Base-by-base conservation (phyloP, 92 coral and sea anemone species). In the Scolanthus callimorphus region DNA sequence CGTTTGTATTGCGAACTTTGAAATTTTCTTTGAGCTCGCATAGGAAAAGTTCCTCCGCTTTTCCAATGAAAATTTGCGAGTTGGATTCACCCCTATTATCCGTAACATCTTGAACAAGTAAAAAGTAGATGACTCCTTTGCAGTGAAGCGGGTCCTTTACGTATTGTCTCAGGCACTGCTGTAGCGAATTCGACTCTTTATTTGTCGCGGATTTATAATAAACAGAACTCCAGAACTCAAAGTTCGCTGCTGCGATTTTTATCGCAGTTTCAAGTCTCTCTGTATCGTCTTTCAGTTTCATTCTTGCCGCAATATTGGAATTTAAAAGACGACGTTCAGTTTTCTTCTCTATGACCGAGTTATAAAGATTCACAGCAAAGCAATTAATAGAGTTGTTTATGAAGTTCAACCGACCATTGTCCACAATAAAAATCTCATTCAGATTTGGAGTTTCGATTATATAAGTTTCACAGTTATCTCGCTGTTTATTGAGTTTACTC, bases 201-300 rank as follows among this genome's bases (percentile, higher is more conserved):
- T 58, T 72, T 27, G 50, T 52, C n/a, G 73, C 81, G 21, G 70
- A 55, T 48, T 64, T 67, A 27, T 63, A 68, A 63, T 73, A 69
- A 17, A 73, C 77, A 12, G 70, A 49, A 20, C 67, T 58, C 96
- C 96, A 88, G 86, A 82, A 47, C 9, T 54, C 70, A 51, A 71
- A 88, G 51, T 88, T 88, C 1, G 96, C 86, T 39, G 72, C 59
- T 1, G 96, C 83, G 25, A 88, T 79, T 59, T 73, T 83, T 51
- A 88, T 62, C 24, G 90, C 96, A 13, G 82, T 72, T 26, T 65
- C 81, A 11, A 88, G 53, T 15, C 83, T 70, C 8, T 72, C 71
- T 55, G 66, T 67, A n/a, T 34, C 62, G 39, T 88, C 96, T 23
- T 63, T 66, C 22, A 44, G 57, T 27, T 73, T 65, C 51, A 77